Evolutionary conservation across 2,888 invertebrate genomes (phyloP), one percentile per base, ranked within the genome.

Genomic region (Prenolepis imparis): DNA sequence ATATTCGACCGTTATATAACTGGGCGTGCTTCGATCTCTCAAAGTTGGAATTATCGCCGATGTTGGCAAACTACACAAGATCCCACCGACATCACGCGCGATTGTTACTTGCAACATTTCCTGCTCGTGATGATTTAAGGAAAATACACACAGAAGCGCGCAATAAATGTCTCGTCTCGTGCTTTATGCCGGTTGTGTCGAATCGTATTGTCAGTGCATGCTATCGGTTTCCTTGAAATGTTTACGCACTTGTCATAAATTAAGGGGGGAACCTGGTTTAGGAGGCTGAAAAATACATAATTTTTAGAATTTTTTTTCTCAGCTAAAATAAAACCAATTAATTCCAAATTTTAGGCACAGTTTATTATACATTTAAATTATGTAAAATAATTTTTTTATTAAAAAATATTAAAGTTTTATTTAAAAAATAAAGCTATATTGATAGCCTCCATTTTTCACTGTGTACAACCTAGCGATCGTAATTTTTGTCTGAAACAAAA

Each of bases 1-100:
- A 77, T 77, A 41, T 57, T 57, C 41, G 15, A 57, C 24, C 28
- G 39, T 77, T 66, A 55, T 77, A 55, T 41, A 41, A 11, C 28
- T 24, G 3, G 32, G 18, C 24, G 11, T 77, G 41, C 21, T 77
- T 67, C 41, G 41, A 77, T 77, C 28, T 77, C 28, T 55, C 18
- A 15, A 44, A 55, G 36, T 21, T 15, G 28, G 15, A 57, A 77
- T 57, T 39, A 77, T 77, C 41, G 36, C 57, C 55, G 6, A 66
- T 24, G 66, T 75, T 63, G 18, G 66, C 36, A 55, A 66, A 66
- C 39, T n/a, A 41, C 8, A 28, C 55, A 18, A 21, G n/a, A 57
- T 44, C 15, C 52, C 3, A 28, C n/a, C n/a, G n/a, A 5, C 24
- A n/a, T 28, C 15, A 24, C 57, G 63, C 39, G 64, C 39, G 24